Evolutionary conservation across 2,113 vertebrate genomes (phyloP).

Genomic region (Pachyramphus minor): DNA sequence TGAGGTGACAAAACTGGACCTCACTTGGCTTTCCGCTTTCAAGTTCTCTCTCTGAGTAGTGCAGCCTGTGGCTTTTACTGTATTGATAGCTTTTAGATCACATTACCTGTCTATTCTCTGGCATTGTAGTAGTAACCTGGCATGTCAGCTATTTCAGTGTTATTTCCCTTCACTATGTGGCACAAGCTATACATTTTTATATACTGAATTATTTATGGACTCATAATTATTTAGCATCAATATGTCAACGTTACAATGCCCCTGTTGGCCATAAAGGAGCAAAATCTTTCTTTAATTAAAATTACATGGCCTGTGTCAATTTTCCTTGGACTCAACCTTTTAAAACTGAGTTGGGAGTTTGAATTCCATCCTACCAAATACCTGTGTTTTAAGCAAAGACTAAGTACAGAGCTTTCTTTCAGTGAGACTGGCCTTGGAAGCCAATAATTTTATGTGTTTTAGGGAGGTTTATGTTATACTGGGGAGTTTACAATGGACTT

Average conservation of each 20-base stretch:
- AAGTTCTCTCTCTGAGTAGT: background rate
- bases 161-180: constrained; percentile 13
- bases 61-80: background rate
- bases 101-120: background rate
- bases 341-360: constrained; percentile 64
- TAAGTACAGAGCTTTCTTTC: constrained; percentile 61
- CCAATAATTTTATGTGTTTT: constrained; percentile 69
- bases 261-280: constrained; percentile 56
- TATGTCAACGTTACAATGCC: constrained; percentile 61
- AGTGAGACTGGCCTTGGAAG: constrained; percentile 45
- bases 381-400: constrained; percentile 61
- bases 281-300: constrained; percentile 71
- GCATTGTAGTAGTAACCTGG: background rate
- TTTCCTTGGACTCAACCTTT: constrained; percentile 66
- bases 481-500: constrained; percentile 62
- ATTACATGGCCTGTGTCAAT: constrained; percentile 66
- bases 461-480: constrained; percentile 58
- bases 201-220: constrained; percentile 62
- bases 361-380: constrained; percentile 56
- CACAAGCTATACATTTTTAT: constrained; percentile 44
- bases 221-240: constrained; percentile 64
- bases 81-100: constrained; percentile 39
- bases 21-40: constrained; percentile 29
- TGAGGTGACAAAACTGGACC: constrained; percentile 45
- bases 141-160: background rate